phyloP scores from a whole-genome alignment of 2,888 invertebrate genomes.

The Patella pellucida region DNA sequence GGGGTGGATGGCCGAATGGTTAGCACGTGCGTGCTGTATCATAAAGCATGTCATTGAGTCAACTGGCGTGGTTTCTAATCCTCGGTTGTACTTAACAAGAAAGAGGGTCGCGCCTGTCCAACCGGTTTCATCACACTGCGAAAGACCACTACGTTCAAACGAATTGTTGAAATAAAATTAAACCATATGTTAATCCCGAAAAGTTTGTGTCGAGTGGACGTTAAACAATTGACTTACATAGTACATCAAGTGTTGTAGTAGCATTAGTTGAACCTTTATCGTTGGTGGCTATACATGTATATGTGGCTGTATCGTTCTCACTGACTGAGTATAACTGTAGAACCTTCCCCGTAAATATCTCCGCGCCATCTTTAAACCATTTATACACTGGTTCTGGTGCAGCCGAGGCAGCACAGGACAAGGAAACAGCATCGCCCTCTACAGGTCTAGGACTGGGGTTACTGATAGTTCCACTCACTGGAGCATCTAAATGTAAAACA shows the following conservation, averaged over 20 bases:
- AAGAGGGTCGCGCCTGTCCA: too few species aligned
- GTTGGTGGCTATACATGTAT: not conserved
- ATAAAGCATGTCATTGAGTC: too few species aligned
- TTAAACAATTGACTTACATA: not conserved
- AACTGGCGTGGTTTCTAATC: too few species aligned
- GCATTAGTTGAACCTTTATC: not conserved
- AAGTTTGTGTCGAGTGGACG: too few species aligned
- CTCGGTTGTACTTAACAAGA: too few species aligned
- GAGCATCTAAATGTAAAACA: not conserved
- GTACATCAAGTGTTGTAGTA: not conserved
- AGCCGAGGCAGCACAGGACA: conserved; percentile 15
- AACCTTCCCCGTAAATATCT: not conserved
- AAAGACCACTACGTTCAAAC: too few species aligned
- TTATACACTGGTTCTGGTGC: conserved; percentile 7
- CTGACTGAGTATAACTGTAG: not conserved
- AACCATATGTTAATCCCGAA: too few species aligned
- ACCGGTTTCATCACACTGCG: too few species aligned
- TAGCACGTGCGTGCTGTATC: too few species aligned
- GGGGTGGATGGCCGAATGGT: too few species aligned
- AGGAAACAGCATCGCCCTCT: not conserved
- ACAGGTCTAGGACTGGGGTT: not conserved
- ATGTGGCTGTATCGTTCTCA: not conserved
- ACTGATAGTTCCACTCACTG: not conserved
- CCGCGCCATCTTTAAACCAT: conserved; percentile 2
- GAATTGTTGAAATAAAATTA: too few species aligned